These are phyloP conservation scores for Tachycineta bicolor DNA, from an alignment of 2,113 vertebrate species.

Conservation along the genomic window DNA sequence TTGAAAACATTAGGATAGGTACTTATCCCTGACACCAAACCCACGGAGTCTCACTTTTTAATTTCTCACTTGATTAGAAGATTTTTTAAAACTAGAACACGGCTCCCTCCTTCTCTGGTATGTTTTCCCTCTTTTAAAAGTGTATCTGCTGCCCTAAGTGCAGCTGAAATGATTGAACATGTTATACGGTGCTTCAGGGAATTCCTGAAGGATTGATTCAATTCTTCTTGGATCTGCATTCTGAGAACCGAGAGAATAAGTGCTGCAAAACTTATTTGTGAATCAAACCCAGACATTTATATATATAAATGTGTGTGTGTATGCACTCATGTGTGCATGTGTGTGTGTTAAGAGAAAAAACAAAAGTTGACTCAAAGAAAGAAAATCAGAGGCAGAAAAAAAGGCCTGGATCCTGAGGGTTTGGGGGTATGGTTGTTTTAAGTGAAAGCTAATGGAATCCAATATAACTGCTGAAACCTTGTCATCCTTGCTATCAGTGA, in stretches of 20 bases:
- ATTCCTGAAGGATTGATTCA: conserved; percentile 55
- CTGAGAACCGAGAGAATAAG: conserved; percentile 37
- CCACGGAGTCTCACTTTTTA: not conserved
- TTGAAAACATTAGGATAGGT: not conserved
- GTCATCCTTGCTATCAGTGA: conserved; percentile 75
- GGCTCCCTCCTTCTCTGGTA: not conserved
- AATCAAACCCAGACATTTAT: conserved; percentile 38
- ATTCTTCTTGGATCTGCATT: conserved; percentile 50
- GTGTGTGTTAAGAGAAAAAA: not conserved
- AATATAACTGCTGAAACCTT: conserved; percentile 74
- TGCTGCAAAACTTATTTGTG: conserved; percentile 51
- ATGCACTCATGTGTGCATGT: not conserved
- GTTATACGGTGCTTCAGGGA: conserved; percentile 42
- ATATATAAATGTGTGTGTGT: not conserved
- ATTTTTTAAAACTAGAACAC: conserved; percentile 25
- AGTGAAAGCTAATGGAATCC: conserved; percentile 76
- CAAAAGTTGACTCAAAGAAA: conserved; percentile 18
- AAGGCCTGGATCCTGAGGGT: not conserved
- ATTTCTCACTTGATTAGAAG: not conserved
- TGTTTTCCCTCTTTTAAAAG: not conserved
- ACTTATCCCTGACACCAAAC: not conserved
- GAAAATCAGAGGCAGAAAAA: not conserved
- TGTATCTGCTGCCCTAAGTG: conserved; percentile 33
- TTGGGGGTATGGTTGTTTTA: conserved; percentile 40
- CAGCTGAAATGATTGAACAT: not conserved